Evolutionary conservation across 2,888 invertebrate genomes (phyloP), one percentile per base, ranked within the genome.

Genomic region (Xestoiulus laeticollis): DNA sequence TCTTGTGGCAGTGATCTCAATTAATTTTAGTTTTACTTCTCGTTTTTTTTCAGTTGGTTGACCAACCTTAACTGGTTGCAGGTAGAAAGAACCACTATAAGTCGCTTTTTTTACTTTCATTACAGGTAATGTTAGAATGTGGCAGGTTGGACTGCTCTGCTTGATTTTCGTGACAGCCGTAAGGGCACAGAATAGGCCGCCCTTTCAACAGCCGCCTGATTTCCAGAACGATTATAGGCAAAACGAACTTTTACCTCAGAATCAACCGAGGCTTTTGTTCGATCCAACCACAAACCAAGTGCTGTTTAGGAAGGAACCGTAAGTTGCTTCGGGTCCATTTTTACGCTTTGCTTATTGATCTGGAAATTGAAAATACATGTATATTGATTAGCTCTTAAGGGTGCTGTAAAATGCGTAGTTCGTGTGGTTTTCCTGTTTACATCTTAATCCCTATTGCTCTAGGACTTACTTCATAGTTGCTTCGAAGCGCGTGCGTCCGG

Each of bases 401-500:
- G n/a, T n/a, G n/a, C n/a, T n/a, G n/a, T n/a, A n/a, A n/a, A n/a
- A n/a, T n/a, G n/a, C n/a, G n/a, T n/a, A n/a, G n/a, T n/a, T n/a
- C n/a, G n/a, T n/a, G n/a, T n/a, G 16, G 26, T 43, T 83, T 19
- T 22, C 38, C 14, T 83, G 6, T 43, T 26, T 43, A 85, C 30
- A 8, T 30, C 8, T 85, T 85, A 8, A 5, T 43, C 22, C 33
- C 33, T 48, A 85, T 78, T 68, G 10, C 93, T 93, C 53, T 93
- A 97, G 97, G 89, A 96, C 97, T 12, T 98, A 98, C 92, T 97
- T 99, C 91, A 95, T 99, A 89, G 96, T 98, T 43, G 97, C 98
- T 0, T 97, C 98, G 4, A 95, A 95, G 90, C 96, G 96, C 94
- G 96, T 99, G 16, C 94, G 98, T 5, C 98, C 99, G 0, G 97